Conservation (phyloP, 2,113 vertebrate species). For the Telmatochromis brachygnathus region DNA sequence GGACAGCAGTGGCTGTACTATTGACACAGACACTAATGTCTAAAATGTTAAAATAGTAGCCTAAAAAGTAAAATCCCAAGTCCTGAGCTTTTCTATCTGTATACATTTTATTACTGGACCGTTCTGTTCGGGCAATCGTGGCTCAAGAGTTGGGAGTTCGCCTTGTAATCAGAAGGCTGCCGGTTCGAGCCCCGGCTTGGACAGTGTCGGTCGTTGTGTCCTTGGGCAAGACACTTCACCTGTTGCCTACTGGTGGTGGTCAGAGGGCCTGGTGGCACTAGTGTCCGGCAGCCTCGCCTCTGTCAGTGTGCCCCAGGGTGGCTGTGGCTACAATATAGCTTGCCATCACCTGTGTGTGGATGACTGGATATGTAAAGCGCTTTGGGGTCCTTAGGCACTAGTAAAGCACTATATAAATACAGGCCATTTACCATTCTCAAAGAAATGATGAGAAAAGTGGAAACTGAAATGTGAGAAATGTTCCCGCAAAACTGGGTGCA, state of each 20-base stretch:
- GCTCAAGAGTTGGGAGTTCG: too few species aligned
- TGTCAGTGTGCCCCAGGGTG: rapidly evolving
- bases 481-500: not conserved
- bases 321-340: too few species aligned
- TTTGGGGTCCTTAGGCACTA: rapidly evolving
- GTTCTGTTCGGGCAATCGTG: rapidly evolving
- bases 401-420: rapidly evolving
- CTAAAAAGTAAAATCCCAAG: not conserved
- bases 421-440: not conserved
- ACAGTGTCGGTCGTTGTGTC: rapidly evolving
- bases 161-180: rapidly evolving
- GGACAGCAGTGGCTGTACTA: rapidly evolving
- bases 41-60: not conserved
- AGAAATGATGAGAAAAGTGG: not conserved
- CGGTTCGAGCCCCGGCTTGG: rapidly evolving
- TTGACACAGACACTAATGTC: not conserved
- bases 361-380: rapidly evolving
- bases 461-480: not conserved
- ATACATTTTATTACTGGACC: not conserved
- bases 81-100: not conserved
- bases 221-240: too few species aligned
- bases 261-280: rapidly evolving
- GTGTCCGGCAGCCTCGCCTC: rapidly evolving
- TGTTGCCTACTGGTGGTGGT: too few species aligned
- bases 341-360: too few species aligned